These are phyloP conservation scores for Limnephilus auricula DNA, from an alignment of 2,888 invertebrate species.

Conservation along the genomic window DNA sequence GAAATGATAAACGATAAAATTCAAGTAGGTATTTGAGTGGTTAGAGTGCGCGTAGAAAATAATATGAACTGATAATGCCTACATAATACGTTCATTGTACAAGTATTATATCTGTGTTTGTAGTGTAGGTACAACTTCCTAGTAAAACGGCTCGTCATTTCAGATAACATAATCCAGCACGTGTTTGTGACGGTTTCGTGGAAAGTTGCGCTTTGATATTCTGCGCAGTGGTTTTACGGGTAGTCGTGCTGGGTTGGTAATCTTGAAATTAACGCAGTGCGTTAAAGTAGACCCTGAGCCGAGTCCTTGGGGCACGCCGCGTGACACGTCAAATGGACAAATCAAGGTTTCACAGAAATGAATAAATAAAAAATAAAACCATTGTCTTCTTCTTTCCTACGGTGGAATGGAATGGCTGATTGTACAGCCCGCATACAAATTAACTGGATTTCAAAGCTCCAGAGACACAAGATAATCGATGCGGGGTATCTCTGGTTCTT, in stretches of 20 bases:
- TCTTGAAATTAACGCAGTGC: background rate
- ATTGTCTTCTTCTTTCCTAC: background rate
- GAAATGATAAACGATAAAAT: background rate
- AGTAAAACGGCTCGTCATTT: background rate
- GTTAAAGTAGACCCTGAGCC: background rate
- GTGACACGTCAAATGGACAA: background rate
- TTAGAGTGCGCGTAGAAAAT: background rate
- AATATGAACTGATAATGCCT: background rate
- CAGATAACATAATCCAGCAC: background rate
- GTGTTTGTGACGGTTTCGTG: background rate
- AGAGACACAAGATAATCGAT: too few species aligned
- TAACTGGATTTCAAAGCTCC: background rate
- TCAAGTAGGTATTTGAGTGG: background rate
- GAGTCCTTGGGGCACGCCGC: background rate
- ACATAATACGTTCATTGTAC: too few species aligned
- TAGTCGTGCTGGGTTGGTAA: background rate
- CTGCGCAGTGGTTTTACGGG: background rate
- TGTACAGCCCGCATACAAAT: background rate
- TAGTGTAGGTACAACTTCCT: too few species aligned
- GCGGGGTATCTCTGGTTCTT: background rate
- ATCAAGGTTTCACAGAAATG: background rate
- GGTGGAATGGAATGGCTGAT: background rate
- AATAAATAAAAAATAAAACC: background rate
- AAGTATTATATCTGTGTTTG: too few species aligned
- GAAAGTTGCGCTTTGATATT: background rate